These are phyloP conservation scores for Lutraria rhynchaena DNA, from an alignment of 1,140 invertebrate species.

Conservation along the genomic window DNA sequence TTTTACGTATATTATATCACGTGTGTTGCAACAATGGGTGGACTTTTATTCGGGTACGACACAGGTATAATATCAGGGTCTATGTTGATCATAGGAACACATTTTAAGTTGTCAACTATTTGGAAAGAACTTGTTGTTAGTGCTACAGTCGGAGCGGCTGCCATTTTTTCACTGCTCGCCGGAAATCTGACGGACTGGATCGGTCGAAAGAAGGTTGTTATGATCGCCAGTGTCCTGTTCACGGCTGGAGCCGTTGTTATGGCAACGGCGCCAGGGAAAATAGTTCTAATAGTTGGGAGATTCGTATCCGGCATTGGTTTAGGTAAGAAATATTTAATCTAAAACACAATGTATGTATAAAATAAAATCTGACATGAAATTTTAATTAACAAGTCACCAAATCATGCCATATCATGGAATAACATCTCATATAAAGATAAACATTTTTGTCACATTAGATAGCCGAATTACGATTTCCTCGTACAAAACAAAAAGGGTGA, in stretches of 20 bases:
- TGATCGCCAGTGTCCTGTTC: constrained; percentile 76
- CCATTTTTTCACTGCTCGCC: constrained; percentile 73
- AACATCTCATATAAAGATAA: too few relatives aligned
- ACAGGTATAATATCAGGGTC: constrained; percentile 87
- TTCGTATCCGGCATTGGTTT: constrained; percentile 77
- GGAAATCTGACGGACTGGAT: constrained; percentile 70
- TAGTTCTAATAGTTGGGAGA: constrained; percentile 73
- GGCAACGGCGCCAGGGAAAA: constrained; percentile 66
- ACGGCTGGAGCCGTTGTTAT: constrained; percentile 74
- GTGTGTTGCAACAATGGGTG: constrained; percentile 83
- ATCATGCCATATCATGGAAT: too few relatives aligned
- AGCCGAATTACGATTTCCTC: too few relatives aligned
- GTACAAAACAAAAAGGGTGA: too few relatives aligned
- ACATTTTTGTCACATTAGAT: too few relatives aligned
- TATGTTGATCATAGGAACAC: constrained; percentile 83
- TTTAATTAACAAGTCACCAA: too few relatives aligned
- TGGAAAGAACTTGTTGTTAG: constrained; percentile 75
- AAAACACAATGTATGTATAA: too few relatives aligned
- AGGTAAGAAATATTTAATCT: constrained; percentile 71
- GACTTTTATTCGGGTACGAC: constrained; percentile 87
- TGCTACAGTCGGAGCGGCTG: constrained; percentile 75
- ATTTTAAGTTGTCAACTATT: constrained; percentile 69
- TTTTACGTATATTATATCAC: constrained; percentile 76
- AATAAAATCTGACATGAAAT: too few relatives aligned
- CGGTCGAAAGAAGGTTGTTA: constrained; percentile 74